Evolutionary conservation across 2,113 vertebrate genomes (phyloP).

Genomic region (Dissostichus mawsoni): DNA sequence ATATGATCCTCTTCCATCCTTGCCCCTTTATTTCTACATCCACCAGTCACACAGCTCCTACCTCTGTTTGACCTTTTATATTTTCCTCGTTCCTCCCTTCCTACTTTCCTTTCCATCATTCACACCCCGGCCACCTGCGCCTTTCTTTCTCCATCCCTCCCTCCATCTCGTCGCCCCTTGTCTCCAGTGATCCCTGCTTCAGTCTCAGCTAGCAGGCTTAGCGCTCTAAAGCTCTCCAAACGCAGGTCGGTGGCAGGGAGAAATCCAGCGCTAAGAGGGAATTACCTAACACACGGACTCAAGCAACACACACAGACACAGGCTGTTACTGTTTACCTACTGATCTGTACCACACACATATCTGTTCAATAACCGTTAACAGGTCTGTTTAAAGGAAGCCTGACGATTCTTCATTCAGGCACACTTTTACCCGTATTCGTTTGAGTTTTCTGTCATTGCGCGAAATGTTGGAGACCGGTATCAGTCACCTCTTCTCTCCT

Average conservation of each 20-base stretch:
- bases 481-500: conserved; percentile 38
- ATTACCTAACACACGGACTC: conserved; percentile 65
- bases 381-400: background rate
- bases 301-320: conserved; percentile 29
- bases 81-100: conserved; percentile 20
- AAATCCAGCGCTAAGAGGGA: conserved; percentile 74
- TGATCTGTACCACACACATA: background rate
- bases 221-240: conserved; percentile 69
- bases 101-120: conserved; percentile 40
- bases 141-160: conserved; percentile 23
- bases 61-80: conserved; percentile 57
- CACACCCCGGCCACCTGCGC: conserved; percentile 26
- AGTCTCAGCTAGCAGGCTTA: conserved; percentile 73
- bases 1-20: background rate
- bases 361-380: too few relatives aligned
- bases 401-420: background rate
- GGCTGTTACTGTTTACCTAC: conserved; percentile 3
- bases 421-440: background rate
- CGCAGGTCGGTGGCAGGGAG: conserved; percentile 62
- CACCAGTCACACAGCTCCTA: background rate
- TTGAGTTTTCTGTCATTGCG: background rate
- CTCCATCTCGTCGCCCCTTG: conserved; percentile 49
- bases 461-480: conserved; percentile 26
- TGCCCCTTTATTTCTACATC: background rate
- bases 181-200: conserved; percentile 72